Evolutionary conservation across 2,113 vertebrate species (phyloP).

Genomic region (Eretmochelys imbricata): DNA sequence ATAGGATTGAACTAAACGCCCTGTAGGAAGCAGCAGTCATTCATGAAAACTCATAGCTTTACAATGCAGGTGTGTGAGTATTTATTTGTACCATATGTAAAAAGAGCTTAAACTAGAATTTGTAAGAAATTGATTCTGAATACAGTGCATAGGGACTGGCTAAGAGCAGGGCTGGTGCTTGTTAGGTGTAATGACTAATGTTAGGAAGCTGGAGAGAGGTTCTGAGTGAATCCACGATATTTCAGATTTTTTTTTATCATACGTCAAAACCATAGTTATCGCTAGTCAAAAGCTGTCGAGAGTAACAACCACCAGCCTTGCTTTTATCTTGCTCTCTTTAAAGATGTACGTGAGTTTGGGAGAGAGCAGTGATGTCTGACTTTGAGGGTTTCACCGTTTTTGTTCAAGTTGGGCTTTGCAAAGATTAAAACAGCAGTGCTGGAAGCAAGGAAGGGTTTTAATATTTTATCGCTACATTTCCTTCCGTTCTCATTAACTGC

Average conservation of each 20-base stretch:
- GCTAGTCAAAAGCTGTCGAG: not conserved
- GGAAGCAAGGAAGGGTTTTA: not conserved
- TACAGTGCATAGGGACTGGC: not conserved
- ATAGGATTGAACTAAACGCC: not conserved
- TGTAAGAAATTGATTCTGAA: not conserved
- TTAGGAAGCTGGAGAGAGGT: no score
- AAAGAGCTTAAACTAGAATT: not conserved
- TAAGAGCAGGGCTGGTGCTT: not conserved
- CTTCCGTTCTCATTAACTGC: slow-evolving; percentile 8
- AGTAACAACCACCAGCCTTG: not conserved
- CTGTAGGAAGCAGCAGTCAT: not conserved
- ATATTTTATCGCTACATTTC: slow-evolving; percentile 53
- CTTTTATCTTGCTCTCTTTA: not conserved
- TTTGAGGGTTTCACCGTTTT: not conserved
- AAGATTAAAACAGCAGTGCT: not conserved
- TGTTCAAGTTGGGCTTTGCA: not conserved
- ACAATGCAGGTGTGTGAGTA: not conserved
- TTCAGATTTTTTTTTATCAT: not conserved
- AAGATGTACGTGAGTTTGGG: not conserved
- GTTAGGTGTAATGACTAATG: not conserved
- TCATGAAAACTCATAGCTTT: not conserved
- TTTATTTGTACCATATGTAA: not conserved
- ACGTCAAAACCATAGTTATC: not conserved
- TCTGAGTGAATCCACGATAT: no score
- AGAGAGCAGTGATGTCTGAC: not conserved